Conservation (phyloP, 1,140 invertebrate species). For the Aphis craccivora region DNA sequence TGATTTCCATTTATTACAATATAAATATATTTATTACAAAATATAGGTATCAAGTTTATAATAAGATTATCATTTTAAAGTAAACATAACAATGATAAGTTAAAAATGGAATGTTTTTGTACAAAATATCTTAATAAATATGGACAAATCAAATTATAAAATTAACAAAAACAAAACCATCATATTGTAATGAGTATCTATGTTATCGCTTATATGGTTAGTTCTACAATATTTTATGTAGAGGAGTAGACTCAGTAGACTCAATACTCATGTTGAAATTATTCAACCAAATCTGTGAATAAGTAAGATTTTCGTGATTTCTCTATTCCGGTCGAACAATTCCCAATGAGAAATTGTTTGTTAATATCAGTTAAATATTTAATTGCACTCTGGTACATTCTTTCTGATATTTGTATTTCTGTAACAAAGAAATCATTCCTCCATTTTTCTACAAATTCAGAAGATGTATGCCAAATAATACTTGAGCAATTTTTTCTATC, state of each 20-base stretch:
- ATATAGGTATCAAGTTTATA: background rate
- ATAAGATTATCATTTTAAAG: background rate
- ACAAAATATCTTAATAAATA: background rate
- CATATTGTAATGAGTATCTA: background rate
- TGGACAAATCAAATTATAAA: too few species aligned
- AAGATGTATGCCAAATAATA: slow-evolving; percentile 55
- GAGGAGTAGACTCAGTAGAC: background rate
- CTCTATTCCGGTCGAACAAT: background rate
- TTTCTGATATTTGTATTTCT: slow-evolving; percentile 54
- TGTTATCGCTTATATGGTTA: background rate
- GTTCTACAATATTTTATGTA: background rate
- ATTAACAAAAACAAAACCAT: background rate
- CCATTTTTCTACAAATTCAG: slow-evolving; percentile 39
- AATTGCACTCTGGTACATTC: slow-evolving; percentile 46
- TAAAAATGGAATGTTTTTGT: slow-evolving; percentile 1
- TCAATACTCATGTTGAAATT: background rate
- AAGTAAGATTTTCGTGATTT: slow-evolving; percentile 39
- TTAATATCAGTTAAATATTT: slow-evolving; percentile 31
- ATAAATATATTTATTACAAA: background rate
- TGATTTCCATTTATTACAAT: background rate
- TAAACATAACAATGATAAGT: background rate
- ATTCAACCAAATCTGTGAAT: background rate
- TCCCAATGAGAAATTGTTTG: background rate
- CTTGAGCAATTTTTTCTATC: slow-evolving; percentile 36
- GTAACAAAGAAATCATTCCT: slow-evolving; percentile 28